Base-by-base conservation (phyloP, 1,140 invertebrate genomes). In the Proales similis region DNA sequence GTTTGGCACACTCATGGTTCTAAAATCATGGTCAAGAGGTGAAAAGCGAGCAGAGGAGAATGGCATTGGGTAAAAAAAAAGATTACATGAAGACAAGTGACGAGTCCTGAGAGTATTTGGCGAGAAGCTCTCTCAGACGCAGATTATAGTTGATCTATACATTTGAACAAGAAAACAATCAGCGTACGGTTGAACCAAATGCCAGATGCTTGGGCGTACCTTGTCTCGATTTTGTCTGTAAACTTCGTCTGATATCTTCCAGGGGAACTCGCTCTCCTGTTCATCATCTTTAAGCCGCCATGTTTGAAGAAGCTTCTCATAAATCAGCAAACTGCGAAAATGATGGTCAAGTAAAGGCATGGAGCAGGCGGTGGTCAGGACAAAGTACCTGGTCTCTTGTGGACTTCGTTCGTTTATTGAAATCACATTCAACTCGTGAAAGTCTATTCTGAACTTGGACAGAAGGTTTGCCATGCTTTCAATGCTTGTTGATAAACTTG, bases 381-480 rank as follows among this genome's bases (percentile, higher is more conserved):
- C 20, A 42, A 11, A 42, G 66, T 67, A 80, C 77, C 73, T 79
- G 64, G 77, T 71, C 48, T 78, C 71, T 65, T 71, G 69, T 1
- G 82, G 81, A 64, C 79, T 77, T 65, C 80, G 81, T n/a, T 73
- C 77, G 32, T 82, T 76, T 70, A 91, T 91, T 5, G 82, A 81
- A 65, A 96, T 85, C 29, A 96, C 82, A 67, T 84, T 87, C 60
- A 96, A 77, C 64, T 91, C 88, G 0, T 88, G 88, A 74, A 90
- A 95, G 74, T 94, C 90, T 67, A 97, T 96, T 43, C 92, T 81
- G 76, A 97, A 96, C 78, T 95, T 96, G 0, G 88, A 86, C 27
- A 96, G 74, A n/a, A 97, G 77, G 66, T 89, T 90, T 9, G 90
- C 90, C 88, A 98, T 91, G 65, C 90, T 93, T n/a, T n/a, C n/a